Percentiles rank a stretch among this genome's conserved stretches.
phyloP scores from a whole-genome alignment of 2,113 vertebrate species.

The Rattus rattus region DNA sequence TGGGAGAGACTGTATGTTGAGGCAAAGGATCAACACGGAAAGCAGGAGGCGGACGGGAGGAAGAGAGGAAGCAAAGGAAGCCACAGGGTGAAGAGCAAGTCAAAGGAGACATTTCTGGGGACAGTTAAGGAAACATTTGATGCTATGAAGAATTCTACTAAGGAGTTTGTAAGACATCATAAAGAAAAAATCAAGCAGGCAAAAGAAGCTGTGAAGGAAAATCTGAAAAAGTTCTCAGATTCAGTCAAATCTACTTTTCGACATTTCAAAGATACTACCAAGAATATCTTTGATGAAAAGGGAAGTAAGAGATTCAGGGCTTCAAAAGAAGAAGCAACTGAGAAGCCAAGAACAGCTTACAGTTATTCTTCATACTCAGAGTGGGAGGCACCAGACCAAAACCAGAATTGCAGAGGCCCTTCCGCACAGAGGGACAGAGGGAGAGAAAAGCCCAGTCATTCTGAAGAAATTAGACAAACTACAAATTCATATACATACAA shows the following conservation, averaged over 20 bases:
- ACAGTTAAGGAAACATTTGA: constrained; percentile 97
- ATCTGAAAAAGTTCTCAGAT: constrained; percentile 97
- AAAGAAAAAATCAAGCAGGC: constrained; percentile 99
- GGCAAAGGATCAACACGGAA: constrained; percentile 90
- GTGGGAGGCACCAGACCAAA: constrained; percentile 67
- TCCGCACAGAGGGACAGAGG: constrained; percentile 81
- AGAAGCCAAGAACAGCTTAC: constrained; percentile 82
- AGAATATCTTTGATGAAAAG: constrained; percentile 91
- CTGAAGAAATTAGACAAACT: constrained; percentile 81
- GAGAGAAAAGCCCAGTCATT: constrained; percentile 77
- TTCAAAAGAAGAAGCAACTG: constrained; percentile 82
- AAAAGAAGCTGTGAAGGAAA: constrained; percentile 97
- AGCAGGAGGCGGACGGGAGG: constrained; percentile 77
- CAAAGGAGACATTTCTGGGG: constrained; percentile 91
- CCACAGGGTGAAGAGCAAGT: constrained; percentile 86
- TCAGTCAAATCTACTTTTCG: constrained; percentile 97
- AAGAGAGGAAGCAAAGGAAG: constrained; percentile 87
- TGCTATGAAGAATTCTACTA: constrained; percentile 98
- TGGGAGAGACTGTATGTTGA: constrained; percentile 98
- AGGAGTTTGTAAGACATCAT: constrained; percentile 97
- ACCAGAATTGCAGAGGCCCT: constrained; percentile 74
- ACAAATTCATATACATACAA: constrained; percentile 79
- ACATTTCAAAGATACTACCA: constrained; percentile 95
- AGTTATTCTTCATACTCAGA: constrained; percentile 80
- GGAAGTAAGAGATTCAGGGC: constrained; percentile 84